phyloP scores from a whole-genome alignment of 2,113 vertebrate genomes.

The Melozone crissalis region DNA sequence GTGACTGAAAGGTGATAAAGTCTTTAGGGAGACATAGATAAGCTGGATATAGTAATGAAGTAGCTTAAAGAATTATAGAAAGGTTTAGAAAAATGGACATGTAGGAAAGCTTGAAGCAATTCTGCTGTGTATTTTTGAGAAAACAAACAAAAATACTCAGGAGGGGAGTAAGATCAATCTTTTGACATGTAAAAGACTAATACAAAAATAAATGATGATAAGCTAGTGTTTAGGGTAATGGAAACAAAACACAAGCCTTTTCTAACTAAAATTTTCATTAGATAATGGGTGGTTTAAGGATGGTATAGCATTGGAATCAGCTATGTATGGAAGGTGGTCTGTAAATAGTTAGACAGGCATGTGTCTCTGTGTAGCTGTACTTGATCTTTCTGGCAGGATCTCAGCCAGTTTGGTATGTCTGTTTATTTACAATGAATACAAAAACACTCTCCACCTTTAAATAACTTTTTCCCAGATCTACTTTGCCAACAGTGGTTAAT shows the following conservation, averaged over 20 bases:
- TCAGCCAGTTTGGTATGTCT: background rate
- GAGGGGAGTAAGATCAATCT: background rate
- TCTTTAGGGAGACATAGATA: background rate
- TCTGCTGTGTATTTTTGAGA: background rate
- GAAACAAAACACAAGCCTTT: background rate
- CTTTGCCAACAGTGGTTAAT: background rate
- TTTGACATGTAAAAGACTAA: background rate
- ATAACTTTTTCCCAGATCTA: background rate
- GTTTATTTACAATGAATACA: background rate
- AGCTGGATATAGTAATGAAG: background rate
- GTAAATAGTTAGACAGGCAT: background rate
- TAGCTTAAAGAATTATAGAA: background rate
- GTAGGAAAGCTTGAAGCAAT: background rate
- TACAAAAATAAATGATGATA: background rate
- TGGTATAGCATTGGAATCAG: background rate
- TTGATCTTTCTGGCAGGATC: background rate
- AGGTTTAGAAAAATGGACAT: background rate
- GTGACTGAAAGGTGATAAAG: background rate
- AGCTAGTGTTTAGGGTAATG: background rate
- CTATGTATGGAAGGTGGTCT: background rate
- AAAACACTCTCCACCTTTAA: background rate
- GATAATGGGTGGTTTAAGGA: background rate
- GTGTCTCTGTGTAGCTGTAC: background rate
- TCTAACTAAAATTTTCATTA: background rate
- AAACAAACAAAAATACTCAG: background rate